Base-by-base conservation (phyloP, 2,797 vertebrate species). In the Acrocephalus scirpaceus region DNA sequence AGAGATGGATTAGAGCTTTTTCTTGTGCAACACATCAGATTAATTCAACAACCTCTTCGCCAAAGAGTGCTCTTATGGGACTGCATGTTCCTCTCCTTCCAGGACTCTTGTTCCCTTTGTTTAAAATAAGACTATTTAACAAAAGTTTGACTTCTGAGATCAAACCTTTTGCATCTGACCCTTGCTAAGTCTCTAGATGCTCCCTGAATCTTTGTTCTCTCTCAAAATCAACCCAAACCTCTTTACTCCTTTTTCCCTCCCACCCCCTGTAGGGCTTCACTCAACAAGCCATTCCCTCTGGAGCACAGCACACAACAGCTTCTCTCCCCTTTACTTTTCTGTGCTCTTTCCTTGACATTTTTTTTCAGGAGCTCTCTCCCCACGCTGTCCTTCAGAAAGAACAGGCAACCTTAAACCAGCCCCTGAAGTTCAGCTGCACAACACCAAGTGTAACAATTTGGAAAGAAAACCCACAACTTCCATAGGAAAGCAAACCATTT, bases 1-100 rank as follows among this genome's bases (percentile, higher is more conserved):
- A 83, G 57, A 72, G 65, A 40, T 44, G 38, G 69, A 86, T 89
- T 91, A 91, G 48, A 72, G 85, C 11, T 60, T 77, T 94, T 67
- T 76, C 79, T 90, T 69, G 60, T 38, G 75, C 64, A 89, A 48
- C 60, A 26, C 36, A 70, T 81, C 36, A 64, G 71, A 73, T 87
- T 89, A 86, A 95, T 90, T 86, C 76, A 91, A 69, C 40, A 38
- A 69, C 8, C 27, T 61, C 82, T 88, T 80, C 0, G 3, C 50
- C 69, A 82, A 76, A 79, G 45, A 53, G 57, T 8, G 12, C 26
- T 72, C 79, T 78, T 66, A 44, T 32, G 85, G 60, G 92, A 79
- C 38, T 61, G 7, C 6, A 2, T 6, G 26, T 22, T 91, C 26
- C 20, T 89, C 30, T 67, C 57, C 73, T 84, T 77, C 17, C 47